Conservation (phyloP, 1,140 invertebrate genomes). For the Microplitis demolitor region DNA sequence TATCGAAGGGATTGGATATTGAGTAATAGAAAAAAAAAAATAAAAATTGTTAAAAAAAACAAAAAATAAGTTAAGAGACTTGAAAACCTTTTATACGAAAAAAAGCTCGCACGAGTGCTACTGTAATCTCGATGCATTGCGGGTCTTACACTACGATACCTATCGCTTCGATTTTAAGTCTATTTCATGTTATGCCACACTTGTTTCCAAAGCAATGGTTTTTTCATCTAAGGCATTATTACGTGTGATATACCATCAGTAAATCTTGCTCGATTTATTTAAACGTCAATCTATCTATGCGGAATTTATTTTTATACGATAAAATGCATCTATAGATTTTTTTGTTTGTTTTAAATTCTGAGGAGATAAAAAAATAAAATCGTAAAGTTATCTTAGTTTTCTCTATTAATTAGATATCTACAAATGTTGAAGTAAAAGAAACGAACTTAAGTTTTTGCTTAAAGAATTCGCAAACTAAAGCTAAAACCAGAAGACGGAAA, state of each 20-base stretch:
- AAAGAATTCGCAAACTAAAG: not conserved
- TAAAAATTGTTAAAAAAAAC: not conserved
- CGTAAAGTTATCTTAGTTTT: too few species aligned
- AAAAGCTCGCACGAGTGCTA: slow-evolving; percentile 30
- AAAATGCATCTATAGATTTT: too few species aligned
- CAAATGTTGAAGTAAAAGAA: not conserved
- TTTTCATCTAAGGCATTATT: not conserved
- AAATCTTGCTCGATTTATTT: too few species aligned
- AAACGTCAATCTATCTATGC: too few species aligned
- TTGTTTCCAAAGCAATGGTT: not conserved
- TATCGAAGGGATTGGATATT: slow-evolving; percentile 7
- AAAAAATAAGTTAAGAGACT: slow-evolving; percentile 9
- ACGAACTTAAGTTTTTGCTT: not conserved
- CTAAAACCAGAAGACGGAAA: slow-evolving; percentile 7
- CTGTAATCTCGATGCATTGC: slow-evolving; percentile 35
- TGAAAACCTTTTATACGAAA: slow-evolving; percentile 34
- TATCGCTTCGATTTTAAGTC: slow-evolving; percentile 1
- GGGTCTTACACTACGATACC: slow-evolving; percentile 33
- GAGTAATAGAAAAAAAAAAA: not conserved
- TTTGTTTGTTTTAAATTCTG: too few species aligned
- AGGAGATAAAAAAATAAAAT: too few species aligned
- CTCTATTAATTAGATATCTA: too few species aligned
- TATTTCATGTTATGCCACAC: slow-evolving; percentile 7
- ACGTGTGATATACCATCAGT: too few species aligned
- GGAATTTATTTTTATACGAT: too few species aligned